Evolutionary conservation across 2,888 invertebrate genomes (phyloP), one percentile per base, ranked within the genome.

Genomic region (Altica lythri): DNA sequence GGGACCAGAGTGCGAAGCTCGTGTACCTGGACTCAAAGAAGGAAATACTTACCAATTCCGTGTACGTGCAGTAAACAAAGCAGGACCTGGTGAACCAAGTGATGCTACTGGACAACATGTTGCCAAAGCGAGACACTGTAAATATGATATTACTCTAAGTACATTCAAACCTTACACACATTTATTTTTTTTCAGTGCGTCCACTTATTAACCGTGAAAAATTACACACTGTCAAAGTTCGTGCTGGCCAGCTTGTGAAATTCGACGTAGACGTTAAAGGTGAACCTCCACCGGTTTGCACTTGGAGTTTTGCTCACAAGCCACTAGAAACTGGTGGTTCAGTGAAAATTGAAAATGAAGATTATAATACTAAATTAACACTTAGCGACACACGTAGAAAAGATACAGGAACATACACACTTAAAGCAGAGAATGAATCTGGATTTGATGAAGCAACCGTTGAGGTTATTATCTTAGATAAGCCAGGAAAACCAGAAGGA

Each of bases 201-300:
- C 99, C 99, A 38, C 83, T 84, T 66, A 98, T 99, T 74, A 95
- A 97, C 76, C 88, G 96, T 56, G 94, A 95, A 63, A 95, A 95
- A 78, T 82, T 97, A 75, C 88, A 90, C 57, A 87, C 89, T 1
- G 81, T 95, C 0, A 90, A 90, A 70, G 88, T 97, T 2, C 88
- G 95, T 65, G 93, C 94, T 14, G 95, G 97, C 0, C 89, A 93
- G 70, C 80, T 87, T 6, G 89, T 97, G 67, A 93, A 90, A 68
- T 83, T 97, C 68, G 95, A 95, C 72, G 94, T 98, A 2, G 93
- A 95, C 75, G 90, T 95, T 64, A 89, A 90, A 73, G 99, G 98
- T 72, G 98, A 99, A 80, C 99, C 99, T 43, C 90, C 94, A 70
- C 98, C 99, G 77, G 88, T 86, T 61, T 85, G 90, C 66, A 88